Evolutionary conservation across 2,113 vertebrate species (phyloP).

Genomic region (Heterocephalus glaber): DNA sequence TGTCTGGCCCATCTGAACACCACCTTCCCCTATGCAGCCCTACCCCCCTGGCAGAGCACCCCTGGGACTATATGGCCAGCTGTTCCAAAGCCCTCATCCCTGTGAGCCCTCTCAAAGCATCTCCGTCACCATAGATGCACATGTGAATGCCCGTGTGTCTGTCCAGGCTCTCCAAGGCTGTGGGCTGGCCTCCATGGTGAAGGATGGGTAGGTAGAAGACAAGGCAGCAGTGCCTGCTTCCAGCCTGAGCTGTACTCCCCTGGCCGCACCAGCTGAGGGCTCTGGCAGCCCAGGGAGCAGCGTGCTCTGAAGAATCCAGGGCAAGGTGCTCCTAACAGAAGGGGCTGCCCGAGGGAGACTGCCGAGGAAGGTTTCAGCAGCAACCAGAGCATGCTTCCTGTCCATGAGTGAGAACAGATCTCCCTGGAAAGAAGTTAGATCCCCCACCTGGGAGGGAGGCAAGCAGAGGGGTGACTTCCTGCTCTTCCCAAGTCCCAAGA

Average conservation of each 20-base stretch:
- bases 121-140: accelerated
- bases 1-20: not conserved
- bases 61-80: not conserved
- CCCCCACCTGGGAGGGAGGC: not conserved
- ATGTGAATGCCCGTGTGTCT: not conserved
- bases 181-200: not conserved
- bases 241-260: not conserved
- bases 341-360: not conserved
- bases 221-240: accelerated
- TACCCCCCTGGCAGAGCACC: not conserved
- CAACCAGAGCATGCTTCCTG: not conserved
- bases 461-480: not conserved
- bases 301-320: not conserved
- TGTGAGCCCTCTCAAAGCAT: not conserved
- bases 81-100: not conserved
- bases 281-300: not conserved
- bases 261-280: not conserved
- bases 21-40: not conserved
- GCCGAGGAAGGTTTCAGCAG: not conserved
- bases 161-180: not conserved
- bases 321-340: not conserved
- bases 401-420: not conserved
- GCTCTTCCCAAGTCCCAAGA: not conserved
- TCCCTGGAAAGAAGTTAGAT: not conserved
- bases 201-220: not conserved